A percentile compares a stretch with the other conserved stretches of the same genome.
Evolutionary conservation across 2,888 invertebrate species (phyloP).

Genomic region (Rutpela maculata): DNA sequence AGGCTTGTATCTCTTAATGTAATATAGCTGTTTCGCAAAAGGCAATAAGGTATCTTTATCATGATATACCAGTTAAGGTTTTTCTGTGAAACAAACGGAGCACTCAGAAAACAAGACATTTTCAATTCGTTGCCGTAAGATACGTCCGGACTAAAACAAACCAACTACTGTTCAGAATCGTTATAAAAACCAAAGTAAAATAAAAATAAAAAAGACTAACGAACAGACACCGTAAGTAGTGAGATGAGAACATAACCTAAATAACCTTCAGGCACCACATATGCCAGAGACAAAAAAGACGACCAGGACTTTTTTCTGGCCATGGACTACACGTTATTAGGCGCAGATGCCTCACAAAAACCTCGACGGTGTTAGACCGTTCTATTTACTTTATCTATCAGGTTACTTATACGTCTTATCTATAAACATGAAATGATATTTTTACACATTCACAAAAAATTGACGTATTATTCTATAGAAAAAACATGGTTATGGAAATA

Average conservation of each 20-base stretch:
- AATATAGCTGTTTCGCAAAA: constrained; percentile 37
- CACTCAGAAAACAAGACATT: constrained; percentile 58
- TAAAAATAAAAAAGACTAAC: constrained; percentile 57
- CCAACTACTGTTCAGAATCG: constrained; percentile 56
- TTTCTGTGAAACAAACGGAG: constrained; percentile 52
- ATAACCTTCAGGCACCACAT: constrained; percentile 55
- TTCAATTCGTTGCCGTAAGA: constrained; percentile 58
- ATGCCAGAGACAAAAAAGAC: constrained; percentile 45
- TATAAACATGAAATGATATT: constrained; percentile 29
- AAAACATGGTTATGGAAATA: not conserved
- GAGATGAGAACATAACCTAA: constrained; percentile 60
- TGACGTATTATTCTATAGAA: not conserved
- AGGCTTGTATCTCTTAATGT: constrained; percentile 3
- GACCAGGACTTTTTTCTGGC: constrained; percentile 37
- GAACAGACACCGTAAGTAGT: constrained; percentile 60
- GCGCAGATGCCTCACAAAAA: constrained; percentile 39
- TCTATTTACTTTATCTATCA: constrained; percentile 40
- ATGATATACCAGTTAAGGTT: constrained; percentile 50
- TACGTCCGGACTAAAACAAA: constrained; percentile 58
- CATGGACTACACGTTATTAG: constrained; percentile 36
- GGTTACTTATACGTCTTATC: constrained; percentile 32
- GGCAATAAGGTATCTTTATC: constrained; percentile 50
- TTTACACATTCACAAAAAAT: not conserved
- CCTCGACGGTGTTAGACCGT: constrained; percentile 32
- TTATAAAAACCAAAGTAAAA: constrained; percentile 46